Conservation (phyloP, 2,888 invertebrate species). For the Pristionchus entomophagus region DNA sequence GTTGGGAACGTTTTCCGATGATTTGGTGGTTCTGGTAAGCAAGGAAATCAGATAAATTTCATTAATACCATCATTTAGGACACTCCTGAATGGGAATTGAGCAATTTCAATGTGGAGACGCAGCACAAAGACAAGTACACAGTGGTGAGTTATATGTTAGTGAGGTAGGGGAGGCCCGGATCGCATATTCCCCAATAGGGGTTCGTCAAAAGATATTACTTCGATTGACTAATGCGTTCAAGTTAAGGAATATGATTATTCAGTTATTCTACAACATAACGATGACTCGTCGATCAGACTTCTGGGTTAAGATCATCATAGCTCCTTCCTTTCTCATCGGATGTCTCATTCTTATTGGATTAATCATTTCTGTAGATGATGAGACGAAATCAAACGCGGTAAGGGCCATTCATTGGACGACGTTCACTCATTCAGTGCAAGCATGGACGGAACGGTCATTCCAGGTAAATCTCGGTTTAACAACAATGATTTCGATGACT, state of each 20-base stretch:
- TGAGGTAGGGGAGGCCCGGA: not conserved
- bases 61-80: no score
- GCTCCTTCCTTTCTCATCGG: slow-evolving; percentile 39
- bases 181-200: no score
- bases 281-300: slow-evolving; percentile 26
- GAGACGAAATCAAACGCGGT: not conserved
- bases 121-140: not conserved
- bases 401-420: not conserved
- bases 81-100: slow-evolving; percentile 31
- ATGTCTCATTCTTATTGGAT: slow-evolving; percentile 17
- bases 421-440: no score
- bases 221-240: no score
- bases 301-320: slow-evolving; percentile 43
- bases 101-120: not conserved
- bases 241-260: not conserved
- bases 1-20: not conserved
- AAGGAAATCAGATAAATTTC: not conserved
- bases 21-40: not conserved
- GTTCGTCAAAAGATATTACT: no score
- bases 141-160: not conserved
- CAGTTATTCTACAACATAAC: slow-evolving; percentile 38
- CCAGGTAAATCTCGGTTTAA: slow-evolving; percentile 36
- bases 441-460: no score
- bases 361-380: not conserved
- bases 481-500: slow-evolving; percentile 46